A percentile compares a stretch with the other conserved stretches of the same genome.
Conservation (phyloP, 2,113 vertebrate genomes). For the Macquaria australasica region DNA sequence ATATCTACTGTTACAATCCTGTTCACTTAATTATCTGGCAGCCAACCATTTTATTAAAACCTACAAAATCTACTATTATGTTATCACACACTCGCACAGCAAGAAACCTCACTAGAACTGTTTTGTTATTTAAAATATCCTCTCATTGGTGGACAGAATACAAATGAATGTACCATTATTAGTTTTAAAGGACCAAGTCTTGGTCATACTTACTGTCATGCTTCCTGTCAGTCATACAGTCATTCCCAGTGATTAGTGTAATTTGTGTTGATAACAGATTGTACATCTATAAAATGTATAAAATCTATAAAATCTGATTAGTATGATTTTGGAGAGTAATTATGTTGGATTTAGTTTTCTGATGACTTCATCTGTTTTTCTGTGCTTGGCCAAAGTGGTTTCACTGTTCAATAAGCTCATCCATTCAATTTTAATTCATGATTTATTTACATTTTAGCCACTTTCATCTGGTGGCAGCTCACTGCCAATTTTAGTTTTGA, state of each 20-base stretch:
- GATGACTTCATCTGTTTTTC: neutral
- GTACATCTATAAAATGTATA: neutral
- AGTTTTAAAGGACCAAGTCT: neutral
- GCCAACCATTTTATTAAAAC: constrained; percentile 35
- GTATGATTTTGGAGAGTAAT: neutral
- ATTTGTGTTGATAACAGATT: neutral
- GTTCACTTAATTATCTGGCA: constrained; percentile 48
- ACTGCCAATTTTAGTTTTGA: neutral
- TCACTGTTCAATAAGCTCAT: neutral
- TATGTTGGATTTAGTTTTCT: neutral
- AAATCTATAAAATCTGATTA: neutral
- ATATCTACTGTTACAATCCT: constrained; percentile 22
- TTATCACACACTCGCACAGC: neutral
- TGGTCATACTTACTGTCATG: neutral
- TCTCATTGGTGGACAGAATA: neutral
- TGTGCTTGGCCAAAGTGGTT: neutral
- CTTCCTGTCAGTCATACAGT: neutral
- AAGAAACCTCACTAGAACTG: neutral
- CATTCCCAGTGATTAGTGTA: neutral
- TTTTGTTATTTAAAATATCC: neutral
- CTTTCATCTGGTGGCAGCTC: neutral
- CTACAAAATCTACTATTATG: constrained; percentile 26
- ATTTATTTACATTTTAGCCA: neutral
- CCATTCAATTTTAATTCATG: neutral
- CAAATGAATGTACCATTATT: neutral